phyloP scores from a whole-genome alignment of 1,140 invertebrate genomes.

The Trichonephila clavipes region DNA sequence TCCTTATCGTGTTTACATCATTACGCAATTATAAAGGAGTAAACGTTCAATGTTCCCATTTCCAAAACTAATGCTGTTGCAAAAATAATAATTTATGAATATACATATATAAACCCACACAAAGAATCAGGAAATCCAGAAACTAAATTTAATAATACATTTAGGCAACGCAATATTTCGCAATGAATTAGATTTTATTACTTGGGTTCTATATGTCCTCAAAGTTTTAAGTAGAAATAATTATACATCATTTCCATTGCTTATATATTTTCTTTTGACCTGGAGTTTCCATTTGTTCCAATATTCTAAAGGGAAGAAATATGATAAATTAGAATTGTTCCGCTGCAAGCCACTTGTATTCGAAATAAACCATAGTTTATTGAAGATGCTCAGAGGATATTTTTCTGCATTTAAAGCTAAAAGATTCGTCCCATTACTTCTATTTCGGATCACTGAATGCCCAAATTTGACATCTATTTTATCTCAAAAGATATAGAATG shows the following conservation, averaged over 20 bases:
- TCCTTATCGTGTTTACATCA: too few species aligned
- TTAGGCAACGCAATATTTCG: background rate
- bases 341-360: background rate
- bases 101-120: too few species aligned
- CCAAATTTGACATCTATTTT: constrained; percentile 14
- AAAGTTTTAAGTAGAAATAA: background rate
- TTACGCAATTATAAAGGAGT: too few species aligned
- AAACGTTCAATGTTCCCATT: too few species aligned
- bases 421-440: constrained; percentile 15
- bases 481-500: background rate
- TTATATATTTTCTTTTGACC: background rate
- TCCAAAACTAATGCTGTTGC: too few species aligned
- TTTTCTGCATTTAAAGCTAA: constrained; percentile 44
- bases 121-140: too few species aligned
- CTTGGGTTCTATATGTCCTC: background rate
- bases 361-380: constrained; percentile 43
- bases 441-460: constrained; percentile 34
- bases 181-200: background rate
- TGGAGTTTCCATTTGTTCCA: background rate
- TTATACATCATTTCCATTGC: background rate
- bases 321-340: background rate
- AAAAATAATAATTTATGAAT: too few species aligned
- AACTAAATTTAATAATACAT: background rate
- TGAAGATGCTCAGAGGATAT: constrained; percentile 45
- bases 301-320: background rate